A percentile compares a stretch with the other conserved stretches of the same genome.
These are phyloP conservation scores for Alviniconcha strummeri DNA, from an alignment of 2,888 invertebrate species.

Conservation along the genomic window DNA sequence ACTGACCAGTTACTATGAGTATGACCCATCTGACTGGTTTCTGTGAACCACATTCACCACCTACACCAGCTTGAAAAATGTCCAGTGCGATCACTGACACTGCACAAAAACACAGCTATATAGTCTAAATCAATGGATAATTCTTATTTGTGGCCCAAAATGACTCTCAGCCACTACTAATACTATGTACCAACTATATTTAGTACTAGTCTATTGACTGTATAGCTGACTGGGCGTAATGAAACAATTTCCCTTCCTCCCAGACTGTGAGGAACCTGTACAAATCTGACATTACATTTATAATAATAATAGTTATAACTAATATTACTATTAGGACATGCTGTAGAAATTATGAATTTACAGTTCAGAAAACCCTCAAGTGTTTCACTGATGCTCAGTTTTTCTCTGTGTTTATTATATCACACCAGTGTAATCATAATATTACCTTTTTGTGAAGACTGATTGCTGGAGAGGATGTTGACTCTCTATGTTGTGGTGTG, in stretches of 20 bases:
- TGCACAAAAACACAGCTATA: no score
- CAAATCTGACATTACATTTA: no score
- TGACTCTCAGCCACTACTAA: not conserved
- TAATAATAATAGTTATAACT: no score
- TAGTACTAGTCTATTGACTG: no score
- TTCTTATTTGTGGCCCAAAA: not conserved
- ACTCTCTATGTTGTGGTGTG: no score
- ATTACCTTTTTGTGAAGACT: not conserved
- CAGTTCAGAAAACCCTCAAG: not conserved
- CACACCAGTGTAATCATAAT: not conserved
- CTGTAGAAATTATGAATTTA: not conserved
- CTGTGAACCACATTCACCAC: not conserved
- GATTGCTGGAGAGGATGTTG: no score
- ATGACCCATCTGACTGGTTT: not conserved
- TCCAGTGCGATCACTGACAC: not conserved
- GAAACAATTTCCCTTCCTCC: no score
- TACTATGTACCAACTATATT: no score
- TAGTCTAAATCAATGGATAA: no score
- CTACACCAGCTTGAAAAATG: not conserved
- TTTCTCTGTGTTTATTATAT: not conserved
- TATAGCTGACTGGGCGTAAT: no score
- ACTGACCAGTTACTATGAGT: not conserved
- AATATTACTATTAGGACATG: not conserved
- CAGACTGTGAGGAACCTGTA: no score
- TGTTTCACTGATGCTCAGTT: not conserved